Conservation (phyloP, 64 coral and sea anemone genomes). For the Dendronephthya gigantea region DNA sequence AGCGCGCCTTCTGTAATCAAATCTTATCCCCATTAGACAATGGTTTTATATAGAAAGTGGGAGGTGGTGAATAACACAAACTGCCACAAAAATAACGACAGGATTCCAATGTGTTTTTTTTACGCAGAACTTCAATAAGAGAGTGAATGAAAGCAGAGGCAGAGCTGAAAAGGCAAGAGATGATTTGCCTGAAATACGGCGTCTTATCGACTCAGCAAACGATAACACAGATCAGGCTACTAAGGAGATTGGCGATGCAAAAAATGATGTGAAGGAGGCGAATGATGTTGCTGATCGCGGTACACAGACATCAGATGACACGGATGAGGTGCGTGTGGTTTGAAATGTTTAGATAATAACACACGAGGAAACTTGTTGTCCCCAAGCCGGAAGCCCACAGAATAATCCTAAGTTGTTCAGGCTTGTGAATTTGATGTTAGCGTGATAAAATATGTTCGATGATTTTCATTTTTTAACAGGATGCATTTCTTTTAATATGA, state of each 20-base stretch:
- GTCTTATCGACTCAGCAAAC: slow-evolving; percentile 66
- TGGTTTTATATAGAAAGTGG: too few species aligned
- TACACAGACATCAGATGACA: neutral
- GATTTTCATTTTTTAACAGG: too few species aligned
- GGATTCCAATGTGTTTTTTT: neutral
- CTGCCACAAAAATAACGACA: too few species aligned
- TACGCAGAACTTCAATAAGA: slow-evolving; percentile 72
- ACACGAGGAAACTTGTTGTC: too few species aligned
- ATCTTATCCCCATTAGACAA: too few species aligned
- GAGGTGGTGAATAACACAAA: too few species aligned
- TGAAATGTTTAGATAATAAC: too few species aligned
- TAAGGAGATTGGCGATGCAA: slow-evolving; percentile 47
- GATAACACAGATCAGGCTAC: slow-evolving; percentile 65
- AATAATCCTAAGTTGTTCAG: neutral
- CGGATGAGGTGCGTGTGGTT: neutral
- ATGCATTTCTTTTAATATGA: too few species aligned
- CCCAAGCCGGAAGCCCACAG: too few species aligned
- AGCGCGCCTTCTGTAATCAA: too few species aligned
- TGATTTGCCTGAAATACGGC: slow-evolving; percentile 66
- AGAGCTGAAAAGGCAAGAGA: slow-evolving; percentile 62
- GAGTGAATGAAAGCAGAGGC: slow-evolving; percentile 56
- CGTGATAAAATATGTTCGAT: too few species aligned
- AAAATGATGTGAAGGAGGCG: slow-evolving; percentile 33
- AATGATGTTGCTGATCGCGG: slow-evolving; percentile 40
- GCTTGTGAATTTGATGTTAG: too few species aligned